Evolutionary conservation across 2,888 invertebrate species (phyloP).

Genomic region (Ophioninae sp.): DNA sequence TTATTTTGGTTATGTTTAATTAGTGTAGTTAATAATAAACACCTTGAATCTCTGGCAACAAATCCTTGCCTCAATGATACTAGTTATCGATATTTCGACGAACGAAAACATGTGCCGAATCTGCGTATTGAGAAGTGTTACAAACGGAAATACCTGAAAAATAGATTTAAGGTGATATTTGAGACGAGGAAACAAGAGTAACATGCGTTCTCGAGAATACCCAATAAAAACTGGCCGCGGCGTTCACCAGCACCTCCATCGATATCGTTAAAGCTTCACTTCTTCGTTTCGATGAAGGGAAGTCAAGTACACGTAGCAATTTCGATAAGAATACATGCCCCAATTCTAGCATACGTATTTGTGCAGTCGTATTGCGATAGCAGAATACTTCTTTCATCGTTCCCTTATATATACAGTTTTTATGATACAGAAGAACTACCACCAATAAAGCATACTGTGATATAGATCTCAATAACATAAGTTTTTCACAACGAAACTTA

Average conservation of each 20-base stretch:
- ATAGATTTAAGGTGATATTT: slow-evolving; percentile 52
- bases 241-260: not conserved
- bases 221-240: not conserved
- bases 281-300: slow-evolving; percentile 14
- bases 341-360: slow-evolving; percentile 1
- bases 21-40: slow-evolving; percentile 53
- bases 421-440: not conserved
- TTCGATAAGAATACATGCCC: slow-evolving; percentile 31
- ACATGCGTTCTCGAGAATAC: not conserved
- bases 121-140: slow-evolving; percentile 77
- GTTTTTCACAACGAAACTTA: slow-evolving; percentile 23
- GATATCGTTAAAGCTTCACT: not conserved
- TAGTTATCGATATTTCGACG: slow-evolving; percentile 75
- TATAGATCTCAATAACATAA: slow-evolving; percentile 10
- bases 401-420: not conserved
- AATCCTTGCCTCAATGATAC: slow-evolving; percentile 73
- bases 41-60: slow-evolving; percentile 77
- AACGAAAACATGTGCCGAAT: slow-evolving; percentile 75
- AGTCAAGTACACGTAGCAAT: slow-evolving; percentile 41
- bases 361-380: not conserved
- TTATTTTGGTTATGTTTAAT: slow-evolving; percentile 28
- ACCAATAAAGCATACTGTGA: slow-evolving; percentile 34
- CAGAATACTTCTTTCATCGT: not conserved
- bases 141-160: slow-evolving; percentile 79
- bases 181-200: not conserved